These are phyloP conservation scores for Trilocha varians DNA, from an alignment of 2,888 invertebrate genomes.

Conservation along the genomic window DNA sequence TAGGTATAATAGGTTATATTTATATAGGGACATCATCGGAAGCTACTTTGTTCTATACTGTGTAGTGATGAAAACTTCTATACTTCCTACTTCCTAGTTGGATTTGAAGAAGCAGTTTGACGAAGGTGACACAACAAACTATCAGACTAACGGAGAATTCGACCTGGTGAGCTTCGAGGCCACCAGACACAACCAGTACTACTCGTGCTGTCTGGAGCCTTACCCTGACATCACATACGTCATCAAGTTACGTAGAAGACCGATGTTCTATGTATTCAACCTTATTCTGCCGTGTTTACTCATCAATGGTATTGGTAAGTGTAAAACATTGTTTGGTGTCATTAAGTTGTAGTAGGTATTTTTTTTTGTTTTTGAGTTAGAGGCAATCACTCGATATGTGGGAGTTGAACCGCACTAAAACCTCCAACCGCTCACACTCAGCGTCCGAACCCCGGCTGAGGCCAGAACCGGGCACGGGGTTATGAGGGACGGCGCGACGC, in stretches of 20 bases:
- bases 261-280: conserved; percentile 90
- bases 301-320: conserved; percentile 86
- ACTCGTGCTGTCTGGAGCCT: conserved; percentile 86
- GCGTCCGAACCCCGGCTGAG: too few relatives aligned
- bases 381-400: too few relatives aligned
- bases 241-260: conserved; percentile 81
- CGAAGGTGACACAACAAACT: conserved; percentile 89
- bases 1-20: too few relatives aligned
- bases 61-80: too few relatives aligned
- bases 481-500: too few relatives aligned
- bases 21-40: too few relatives aligned
- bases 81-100: conserved; percentile 60
- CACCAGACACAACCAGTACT: conserved; percentile 80
- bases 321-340: neutral
- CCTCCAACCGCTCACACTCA: too few relatives aligned
- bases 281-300: conserved; percentile 87
- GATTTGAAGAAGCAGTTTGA: conserved; percentile 84
- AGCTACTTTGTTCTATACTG: too few relatives aligned
- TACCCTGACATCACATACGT: conserved; percentile 89
- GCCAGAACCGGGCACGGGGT: too few relatives aligned
- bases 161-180: conserved; percentile 85
- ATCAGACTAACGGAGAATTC: conserved; percentile 94
- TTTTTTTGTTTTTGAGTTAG: too few relatives aligned
- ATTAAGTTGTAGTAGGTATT: too few relatives aligned
- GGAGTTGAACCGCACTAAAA: too few relatives aligned